Conservation (phyloP, 2,113 vertebrate genomes). For the Chaetorhynchus papuensis region DNA sequence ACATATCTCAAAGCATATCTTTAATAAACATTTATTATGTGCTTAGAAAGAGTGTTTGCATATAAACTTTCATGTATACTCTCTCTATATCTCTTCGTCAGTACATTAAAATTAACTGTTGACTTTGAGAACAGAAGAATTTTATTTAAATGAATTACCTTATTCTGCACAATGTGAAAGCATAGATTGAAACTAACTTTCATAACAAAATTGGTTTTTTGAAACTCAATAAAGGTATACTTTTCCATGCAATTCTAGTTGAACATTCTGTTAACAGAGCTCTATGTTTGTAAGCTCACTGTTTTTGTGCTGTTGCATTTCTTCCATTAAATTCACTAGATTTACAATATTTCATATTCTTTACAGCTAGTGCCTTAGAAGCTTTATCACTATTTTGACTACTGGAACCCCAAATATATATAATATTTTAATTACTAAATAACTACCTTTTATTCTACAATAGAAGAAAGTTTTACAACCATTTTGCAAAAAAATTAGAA, state of each 20-base stretch:
- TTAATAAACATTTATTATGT: slow-evolving; percentile 26
- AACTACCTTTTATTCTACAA: neutral
- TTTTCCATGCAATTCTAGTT: neutral
- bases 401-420: neutral
- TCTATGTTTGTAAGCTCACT: neutral
- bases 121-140: slow-evolving; percentile 10
- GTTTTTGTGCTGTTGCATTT: neutral
- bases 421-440: neutral
- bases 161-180: neutral
- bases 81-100: slow-evolving; percentile 20
- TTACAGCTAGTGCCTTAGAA: neutral
- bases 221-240: neutral
- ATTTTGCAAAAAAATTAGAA: neutral
- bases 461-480: neutral
- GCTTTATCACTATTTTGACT: neutral
- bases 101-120: slow-evolving; percentile 27
- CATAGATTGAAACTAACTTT: neutral
- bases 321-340: neutral
- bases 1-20: neutral
- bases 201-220: neutral
- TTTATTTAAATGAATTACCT: neutral
- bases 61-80: slow-evolving; percentile 18
- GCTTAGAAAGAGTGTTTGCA: slow-evolving; percentile 5
- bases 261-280: neutral
- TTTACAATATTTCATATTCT: neutral